Conservation (phyloP, 2,797 vertebrate species). For the Atherinosoma microstoma region DNA sequence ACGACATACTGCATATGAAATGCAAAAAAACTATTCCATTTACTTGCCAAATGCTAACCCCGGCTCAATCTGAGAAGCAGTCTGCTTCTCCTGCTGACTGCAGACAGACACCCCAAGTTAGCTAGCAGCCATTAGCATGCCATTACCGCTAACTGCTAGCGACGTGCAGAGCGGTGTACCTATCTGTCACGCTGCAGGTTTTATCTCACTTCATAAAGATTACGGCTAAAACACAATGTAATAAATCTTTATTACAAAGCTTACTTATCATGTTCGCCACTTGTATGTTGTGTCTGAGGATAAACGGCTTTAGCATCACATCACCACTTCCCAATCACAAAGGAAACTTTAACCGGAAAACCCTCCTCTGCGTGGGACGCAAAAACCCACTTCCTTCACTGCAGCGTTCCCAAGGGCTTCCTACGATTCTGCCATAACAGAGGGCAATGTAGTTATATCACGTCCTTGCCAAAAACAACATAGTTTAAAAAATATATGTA, state of each 20-base stretch:
- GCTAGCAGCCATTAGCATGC: constrained; percentile 60
- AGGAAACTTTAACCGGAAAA: constrained; percentile 83
- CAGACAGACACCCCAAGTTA: constrained; percentile 54
- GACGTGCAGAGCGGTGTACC: not conserved
- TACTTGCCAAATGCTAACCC: not conserved
- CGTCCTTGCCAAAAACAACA: not conserved
- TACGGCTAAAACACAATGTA: not conserved
- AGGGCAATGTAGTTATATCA: not conserved
- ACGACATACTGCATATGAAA: not conserved
- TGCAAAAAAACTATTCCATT: not conserved
- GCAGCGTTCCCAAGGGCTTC: constrained; percentile 8
- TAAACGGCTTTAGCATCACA: constrained; percentile 56
- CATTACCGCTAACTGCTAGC: constrained; percentile 5
- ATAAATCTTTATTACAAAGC: not conserved
- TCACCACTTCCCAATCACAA: constrained; percentile 79
- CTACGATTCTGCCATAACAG: not conserved
- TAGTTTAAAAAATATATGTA: not conserved
- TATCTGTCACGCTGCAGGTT: constrained; percentile 1
- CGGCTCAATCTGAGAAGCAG: not conserved
- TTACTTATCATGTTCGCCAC: constrained; percentile 71
- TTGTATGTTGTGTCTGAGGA: constrained; percentile 52
- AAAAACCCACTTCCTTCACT: constrained; percentile 50
- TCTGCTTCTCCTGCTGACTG: constrained; percentile 9
- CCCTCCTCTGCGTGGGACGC: constrained; percentile 65
- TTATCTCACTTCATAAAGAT: too few relatives aligned